A percentile compares a stretch with the other conserved stretches of the same genome.
Evolutionary conservation across 1,140 invertebrate genomes (phyloP).

Genomic region (Orius insidiosus): DNA sequence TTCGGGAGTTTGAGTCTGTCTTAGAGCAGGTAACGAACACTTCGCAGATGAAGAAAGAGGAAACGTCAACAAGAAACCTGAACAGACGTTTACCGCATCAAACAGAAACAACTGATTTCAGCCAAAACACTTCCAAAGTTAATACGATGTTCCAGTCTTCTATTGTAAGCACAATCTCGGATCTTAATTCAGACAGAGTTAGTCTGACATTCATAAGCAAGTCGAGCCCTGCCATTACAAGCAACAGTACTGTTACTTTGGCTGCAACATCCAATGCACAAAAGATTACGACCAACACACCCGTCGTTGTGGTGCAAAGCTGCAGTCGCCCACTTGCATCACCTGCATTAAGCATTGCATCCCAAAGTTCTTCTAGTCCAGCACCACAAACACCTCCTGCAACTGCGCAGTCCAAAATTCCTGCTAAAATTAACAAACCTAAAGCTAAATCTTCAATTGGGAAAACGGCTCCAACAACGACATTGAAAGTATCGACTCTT

Average conservation of each 20-base stretch:
- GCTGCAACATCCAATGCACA: conserved; percentile 18
- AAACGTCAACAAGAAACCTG: conserved; percentile 27
- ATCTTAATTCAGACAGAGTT: conserved; percentile 17
- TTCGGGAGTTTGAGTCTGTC: conserved; percentile 65
- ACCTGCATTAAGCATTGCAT: conserved; percentile 38
- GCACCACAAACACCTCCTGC: conserved; percentile 18
- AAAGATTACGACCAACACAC: conserved; percentile 32
- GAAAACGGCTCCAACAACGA: conserved; percentile 33
- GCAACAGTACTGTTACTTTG: conserved; percentile 10
- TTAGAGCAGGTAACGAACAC: conserved; percentile 44
- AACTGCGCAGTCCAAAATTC: conserved; percentile 19
- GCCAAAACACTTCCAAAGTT: conserved; percentile 9
- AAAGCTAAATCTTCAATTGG: conserved; percentile 30
- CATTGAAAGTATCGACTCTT: conserved; percentile 40
- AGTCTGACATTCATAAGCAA: conserved; percentile 17
- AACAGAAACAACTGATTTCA: conserved; percentile 13
- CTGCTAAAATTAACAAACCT: conserved; percentile 19
- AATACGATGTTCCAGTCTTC: conserved; percentile 15
- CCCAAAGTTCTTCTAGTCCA: conserved; percentile 41
- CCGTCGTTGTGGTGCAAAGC: conserved; percentile 38
- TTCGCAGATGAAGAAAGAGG: conserved; percentile 39
- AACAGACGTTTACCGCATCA: conserved; percentile 6
- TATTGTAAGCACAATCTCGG: conserved; percentile 16
- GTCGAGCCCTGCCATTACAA: conserved; percentile 2
- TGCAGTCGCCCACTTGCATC: conserved; percentile 41